These are phyloP conservation scores for Ormyrus labotus DNA, from an alignment of 2,888 invertebrate species.

Conservation along the genomic window DNA sequence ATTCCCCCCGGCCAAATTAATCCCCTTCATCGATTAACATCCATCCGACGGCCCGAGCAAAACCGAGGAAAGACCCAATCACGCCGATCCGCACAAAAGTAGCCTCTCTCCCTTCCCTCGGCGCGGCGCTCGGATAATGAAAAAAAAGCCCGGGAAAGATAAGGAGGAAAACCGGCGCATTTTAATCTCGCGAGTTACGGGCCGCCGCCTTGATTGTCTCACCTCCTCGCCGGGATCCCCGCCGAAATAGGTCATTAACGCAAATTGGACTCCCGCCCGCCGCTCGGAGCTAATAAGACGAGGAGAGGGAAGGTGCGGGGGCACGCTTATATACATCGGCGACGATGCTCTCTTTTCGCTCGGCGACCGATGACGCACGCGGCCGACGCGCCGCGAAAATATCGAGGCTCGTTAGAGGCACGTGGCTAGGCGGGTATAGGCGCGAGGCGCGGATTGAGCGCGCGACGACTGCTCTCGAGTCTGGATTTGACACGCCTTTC, in stretches of 20 bases:
- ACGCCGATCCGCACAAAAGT: no score
- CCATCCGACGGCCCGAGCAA: slow-evolving; percentile 11
- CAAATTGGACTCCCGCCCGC: slow-evolving; percentile 48
- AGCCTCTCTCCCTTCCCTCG: no score
- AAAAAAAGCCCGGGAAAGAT: slow-evolving; percentile 31
- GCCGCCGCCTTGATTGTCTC: slow-evolving; percentile 22
- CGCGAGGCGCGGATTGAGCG: no score
- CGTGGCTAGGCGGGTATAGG: not conserved
- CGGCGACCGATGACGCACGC: no score
- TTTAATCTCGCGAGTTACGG: slow-evolving; percentile 46
- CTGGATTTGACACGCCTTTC: no score
- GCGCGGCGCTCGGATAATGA: not conserved
- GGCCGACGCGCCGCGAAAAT: not conserved
- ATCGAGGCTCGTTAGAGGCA: slow-evolving; percentile 1
- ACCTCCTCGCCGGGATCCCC: slow-evolving; percentile 1
- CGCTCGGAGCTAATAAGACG: no score
- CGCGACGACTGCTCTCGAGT: no score
- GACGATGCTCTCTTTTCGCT: no score
- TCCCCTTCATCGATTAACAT: not conserved
- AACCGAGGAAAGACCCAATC: no score
- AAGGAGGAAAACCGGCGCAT: slow-evolving; percentile 37
- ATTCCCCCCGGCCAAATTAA: not conserved
- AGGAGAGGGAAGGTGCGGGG: no score
- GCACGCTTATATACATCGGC: no score
- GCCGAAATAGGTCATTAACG: slow-evolving; percentile 56